These are phyloP conservation scores for Cyclopterus lumpus DNA, from an alignment of 2,797 vertebrate species.

Conservation along the genomic window DNA sequence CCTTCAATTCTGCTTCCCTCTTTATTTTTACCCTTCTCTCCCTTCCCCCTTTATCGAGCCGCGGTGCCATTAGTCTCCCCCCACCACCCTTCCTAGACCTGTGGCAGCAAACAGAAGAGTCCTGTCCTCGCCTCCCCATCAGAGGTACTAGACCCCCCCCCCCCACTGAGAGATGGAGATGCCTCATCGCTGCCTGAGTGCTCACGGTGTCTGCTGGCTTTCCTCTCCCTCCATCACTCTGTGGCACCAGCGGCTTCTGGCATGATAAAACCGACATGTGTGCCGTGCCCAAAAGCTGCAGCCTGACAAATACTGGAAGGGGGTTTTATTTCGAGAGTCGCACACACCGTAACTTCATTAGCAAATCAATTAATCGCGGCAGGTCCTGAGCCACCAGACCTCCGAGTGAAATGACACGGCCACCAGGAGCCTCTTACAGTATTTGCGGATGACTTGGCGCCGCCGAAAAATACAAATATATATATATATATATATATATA, in stretches of 20 bases:
- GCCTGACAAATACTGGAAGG: conserved; percentile 29
- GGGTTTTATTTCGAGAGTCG: conserved; percentile 6
- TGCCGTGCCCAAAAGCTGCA: conserved; percentile 27
- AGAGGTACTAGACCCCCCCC: conserved; percentile 39
- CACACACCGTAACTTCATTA: conserved; percentile 29
- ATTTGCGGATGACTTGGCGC: conserved; percentile 19
- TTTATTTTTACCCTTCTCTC: not conserved
- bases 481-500: too few relatives aligned
- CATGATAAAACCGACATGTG: conserved; percentile 34
- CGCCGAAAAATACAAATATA: not conserved
- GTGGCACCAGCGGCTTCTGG: conserved; percentile 39
- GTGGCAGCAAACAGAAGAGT: conserved; percentile 52
- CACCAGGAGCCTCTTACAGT: not conserved
- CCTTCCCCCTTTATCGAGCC: conserved; percentile 1
- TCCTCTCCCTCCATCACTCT: conserved; percentile 35
- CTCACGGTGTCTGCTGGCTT: conserved; percentile 19
- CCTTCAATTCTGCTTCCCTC: not conserved
- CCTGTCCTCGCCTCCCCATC: conserved; percentile 56
- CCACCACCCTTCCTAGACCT: conserved; percentile 18
- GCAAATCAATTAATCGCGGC: conserved; percentile 43
- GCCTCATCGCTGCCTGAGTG: conserved; percentile 53
- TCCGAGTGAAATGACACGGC: conserved; percentile 27
- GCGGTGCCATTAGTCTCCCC: conserved; percentile 44
- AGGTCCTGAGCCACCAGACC: conserved; percentile 9
- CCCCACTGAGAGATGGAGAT: conserved; percentile 57